These are phyloP conservation scores for Melinaea marsaeus DNA, from an alignment of 2,888 invertebrate genomes.

Conservation along the genomic window DNA sequence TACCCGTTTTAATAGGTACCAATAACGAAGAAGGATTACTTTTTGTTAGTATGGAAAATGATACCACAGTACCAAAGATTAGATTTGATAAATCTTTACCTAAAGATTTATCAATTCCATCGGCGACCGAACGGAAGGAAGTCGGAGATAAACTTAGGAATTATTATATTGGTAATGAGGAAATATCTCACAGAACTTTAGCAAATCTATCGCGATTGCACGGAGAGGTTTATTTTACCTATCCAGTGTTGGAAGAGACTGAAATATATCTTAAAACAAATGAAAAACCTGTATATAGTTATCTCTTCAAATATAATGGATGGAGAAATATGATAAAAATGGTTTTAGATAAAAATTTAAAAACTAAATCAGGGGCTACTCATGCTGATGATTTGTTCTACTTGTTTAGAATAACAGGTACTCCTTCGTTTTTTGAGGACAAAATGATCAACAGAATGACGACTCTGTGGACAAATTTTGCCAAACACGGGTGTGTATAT, in stretches of 20 bases:
- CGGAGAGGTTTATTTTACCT: conserved; percentile 49
- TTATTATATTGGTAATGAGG: conserved; percentile 58
- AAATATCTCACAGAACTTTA: conserved; percentile 43
- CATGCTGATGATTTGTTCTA: conserved; percentile 65
- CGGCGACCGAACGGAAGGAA: conserved; percentile 37
- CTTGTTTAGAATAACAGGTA: conserved; percentile 48
- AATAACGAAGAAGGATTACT: conserved; percentile 57
- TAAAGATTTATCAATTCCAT: conserved; percentile 51
- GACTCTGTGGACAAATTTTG: conserved; percentile 62
- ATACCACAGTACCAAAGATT: conserved; percentile 39
- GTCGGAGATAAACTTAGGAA: conserved; percentile 45
- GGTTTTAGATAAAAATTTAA: conserved; percentile 34
- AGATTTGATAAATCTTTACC: conserved; percentile 52
- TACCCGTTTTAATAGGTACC: conserved; percentile 58
- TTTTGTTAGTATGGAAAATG: conserved; percentile 50
- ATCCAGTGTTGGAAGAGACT: conserved; percentile 50
- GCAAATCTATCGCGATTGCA: conserved; percentile 51
- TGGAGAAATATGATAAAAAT: conserved; percentile 48
- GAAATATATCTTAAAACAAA: conserved; percentile 47
- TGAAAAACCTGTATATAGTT: conserved; percentile 50
- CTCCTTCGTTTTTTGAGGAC: conserved; percentile 39
- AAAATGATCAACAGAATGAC: conserved; percentile 50
- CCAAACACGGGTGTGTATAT: conserved; percentile 52
- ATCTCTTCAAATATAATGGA: conserved; percentile 53
- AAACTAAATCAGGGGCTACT: conserved; percentile 46